These are phyloP conservation scores for Nemotelus nigrinus DNA, from an alignment of 2,888 invertebrate species.

Conservation along the genomic window DNA sequence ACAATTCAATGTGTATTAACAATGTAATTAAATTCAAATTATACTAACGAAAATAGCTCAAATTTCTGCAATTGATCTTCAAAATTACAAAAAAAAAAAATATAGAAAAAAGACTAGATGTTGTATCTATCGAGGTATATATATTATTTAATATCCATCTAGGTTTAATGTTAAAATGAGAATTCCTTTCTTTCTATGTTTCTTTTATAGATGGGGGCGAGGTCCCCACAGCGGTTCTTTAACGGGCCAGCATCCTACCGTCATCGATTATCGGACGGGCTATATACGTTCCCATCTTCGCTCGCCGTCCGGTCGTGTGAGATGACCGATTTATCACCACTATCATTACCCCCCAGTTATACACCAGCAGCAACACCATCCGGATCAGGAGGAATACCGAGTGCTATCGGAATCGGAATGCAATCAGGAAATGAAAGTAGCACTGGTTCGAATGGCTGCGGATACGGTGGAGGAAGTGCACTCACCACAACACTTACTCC, in stretches of 20 bases:
- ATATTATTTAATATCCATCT: background rate
- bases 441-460: conserved; percentile 50
- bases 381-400: conserved; percentile 54
- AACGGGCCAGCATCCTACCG: conserved; percentile 65
- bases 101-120: conserved; percentile 10
- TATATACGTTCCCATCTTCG: conserved; percentile 92
- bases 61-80: background rate
- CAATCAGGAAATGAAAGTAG: conserved; percentile 49
- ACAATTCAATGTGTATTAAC: too few species aligned
- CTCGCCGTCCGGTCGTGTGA: conserved; percentile 91
- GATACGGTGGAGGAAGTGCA: conserved; percentile 53
- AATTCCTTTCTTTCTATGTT: conserved; percentile 47
- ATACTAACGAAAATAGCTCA: background rate
- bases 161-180: background rate
- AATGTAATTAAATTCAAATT: too few species aligned
- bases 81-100: background rate
- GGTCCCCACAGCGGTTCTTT: conserved; percentile 68
- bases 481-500: background rate
- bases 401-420: conserved; percentile 48
- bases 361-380: conserved; percentile 55
- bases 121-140: background rate
- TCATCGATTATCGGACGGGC: conserved; percentile 66
- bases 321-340: conserved; percentile 76
- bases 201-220: conserved; percentile 80
- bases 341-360: conserved; percentile 52